These are phyloP conservation scores for Sinocyclocheilus maitianheensis DNA, from an alignment of 2,113 vertebrate species.

Conservation along the genomic window DNA sequence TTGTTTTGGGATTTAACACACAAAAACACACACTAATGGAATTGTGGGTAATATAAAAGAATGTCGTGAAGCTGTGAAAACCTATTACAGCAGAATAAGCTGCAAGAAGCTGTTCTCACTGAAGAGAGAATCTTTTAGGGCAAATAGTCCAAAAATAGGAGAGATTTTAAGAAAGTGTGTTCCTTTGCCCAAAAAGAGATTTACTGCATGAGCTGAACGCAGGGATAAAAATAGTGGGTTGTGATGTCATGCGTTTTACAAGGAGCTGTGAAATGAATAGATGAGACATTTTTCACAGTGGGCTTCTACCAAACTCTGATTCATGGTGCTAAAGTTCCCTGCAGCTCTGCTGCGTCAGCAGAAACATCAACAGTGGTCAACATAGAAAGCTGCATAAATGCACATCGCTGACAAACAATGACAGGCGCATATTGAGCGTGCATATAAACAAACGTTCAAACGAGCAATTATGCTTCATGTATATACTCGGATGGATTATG, in stretches of 20 bases:
- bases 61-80: slow-evolving; percentile 15
- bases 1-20: neutral
- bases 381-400: neutral
- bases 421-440: slow-evolving; percentile 10
- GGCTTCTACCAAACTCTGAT: slow-evolving; percentile 31
- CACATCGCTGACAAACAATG: neutral
- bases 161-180: slow-evolving; percentile 5
- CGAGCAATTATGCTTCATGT: neutral
- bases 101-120: neutral
- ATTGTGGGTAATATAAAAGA: slow-evolving; percentile 2
- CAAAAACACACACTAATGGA: neutral
- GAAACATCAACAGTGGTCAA: slow-evolving; percentile 34
- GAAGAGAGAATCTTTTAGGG: neutral
- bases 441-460: neutral
- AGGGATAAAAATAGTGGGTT: slow-evolving; percentile 46
- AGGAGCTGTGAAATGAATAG: slow-evolving; percentile 41
- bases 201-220: slow-evolving; percentile 39
- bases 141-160: slow-evolving; percentile 1
- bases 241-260: slow-evolving; percentile 40
- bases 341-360: slow-evolving; percentile 42
- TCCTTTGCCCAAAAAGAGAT: slow-evolving; percentile 2
- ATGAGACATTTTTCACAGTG: slow-evolving; percentile 53
- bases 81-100: slow-evolving; percentile 18
- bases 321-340: slow-evolving; percentile 45
- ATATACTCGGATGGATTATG: neutral